A percentile compares a stretch with the other conserved stretches of the same genome.
phyloP scores from a whole-genome alignment of 2,888 invertebrate genomes.

The Drosophila meridionalis region DNA sequence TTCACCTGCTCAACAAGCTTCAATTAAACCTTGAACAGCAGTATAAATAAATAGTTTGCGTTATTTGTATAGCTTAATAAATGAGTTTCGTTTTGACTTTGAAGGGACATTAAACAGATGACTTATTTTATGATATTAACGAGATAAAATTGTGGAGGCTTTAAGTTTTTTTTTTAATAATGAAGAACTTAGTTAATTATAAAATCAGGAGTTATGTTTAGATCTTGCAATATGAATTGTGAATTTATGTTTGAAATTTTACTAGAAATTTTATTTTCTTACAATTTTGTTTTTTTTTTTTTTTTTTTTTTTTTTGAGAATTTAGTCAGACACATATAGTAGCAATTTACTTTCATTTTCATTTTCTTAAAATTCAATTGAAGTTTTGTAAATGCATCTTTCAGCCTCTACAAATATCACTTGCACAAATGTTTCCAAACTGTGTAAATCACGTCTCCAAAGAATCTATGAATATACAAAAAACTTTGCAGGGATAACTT shows the following conservation, averaged over 20 bases:
- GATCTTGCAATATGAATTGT: too few relatives aligned
- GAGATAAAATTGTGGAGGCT: neutral
- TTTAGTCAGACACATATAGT: too few relatives aligned
- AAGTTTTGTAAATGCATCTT: neutral
- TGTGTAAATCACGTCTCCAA: slow-evolving; percentile 3
- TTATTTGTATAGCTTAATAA: neutral
- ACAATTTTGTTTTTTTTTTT: too few relatives aligned
- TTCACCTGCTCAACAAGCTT: slow-evolving; percentile 16
- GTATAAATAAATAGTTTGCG: slow-evolving; percentile 1
- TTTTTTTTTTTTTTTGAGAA: too few relatives aligned
- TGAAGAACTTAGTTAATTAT: too few relatives aligned
- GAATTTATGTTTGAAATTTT: too few relatives aligned
- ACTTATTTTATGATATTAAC: neutral
- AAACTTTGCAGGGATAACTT: neutral
- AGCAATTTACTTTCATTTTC: neutral
- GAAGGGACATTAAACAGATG: neutral
- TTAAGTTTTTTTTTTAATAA: too few relatives aligned
- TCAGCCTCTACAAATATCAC: neutral
- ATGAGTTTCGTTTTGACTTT: neutral
- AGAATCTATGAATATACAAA: neutral
- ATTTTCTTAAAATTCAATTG: neutral
- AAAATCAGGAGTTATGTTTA: too few relatives aligned
- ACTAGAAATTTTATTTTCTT: too few relatives aligned
- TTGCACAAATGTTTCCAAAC: neutral
- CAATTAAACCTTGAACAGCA: neutral